Base-by-base conservation (phyloP, 2,888 invertebrate species). In the Melinopterus prodromus region DNA sequence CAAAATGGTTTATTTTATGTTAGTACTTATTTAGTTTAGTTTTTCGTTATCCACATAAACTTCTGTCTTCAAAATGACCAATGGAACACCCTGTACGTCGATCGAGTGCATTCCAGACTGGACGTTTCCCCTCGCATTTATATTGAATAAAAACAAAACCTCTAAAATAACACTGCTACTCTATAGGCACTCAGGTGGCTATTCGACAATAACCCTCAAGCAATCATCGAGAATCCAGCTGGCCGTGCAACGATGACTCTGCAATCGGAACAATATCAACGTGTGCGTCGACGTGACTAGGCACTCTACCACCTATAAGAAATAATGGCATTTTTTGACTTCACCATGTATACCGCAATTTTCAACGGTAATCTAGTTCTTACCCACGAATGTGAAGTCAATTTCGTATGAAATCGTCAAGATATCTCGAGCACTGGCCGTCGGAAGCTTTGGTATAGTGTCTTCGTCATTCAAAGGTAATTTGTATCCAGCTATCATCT, bases 281-380 rank as follows among this genome's bases (percentile, higher is more conserved):
- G 88, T 88, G 88, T 88, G 87, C 87, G 88, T 86, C 86, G 85
- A 84, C 86, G 85, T 87, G 87, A 88, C 86, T 87, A 82, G 85
- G 83, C 86, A 84, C 76, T 83, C 83, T 82, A 83, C 81, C 80
- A 82, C 79, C 70, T 76, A 38, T 79, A 83, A 81, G 80, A 83
- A 81, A 81, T 83, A 82, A 82, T 81, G 78, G 78, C 81, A 80
- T 81, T 82, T 81, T 80, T 81, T 78, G 74, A 75, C 78, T 78
- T 76, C 71, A 77, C 78, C 80, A 35, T 35, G 74, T 80, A 76
- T 70, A 78, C 78, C 77, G 78, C 80, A 78, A 75, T 80, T 81
- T 81, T 78, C 74, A 76, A 78, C 78, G 70, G 77, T 16, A 69
- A 79, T 72, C 16, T 16, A 37, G 16, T 14, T 69, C 71, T 70